These are phyloP conservation scores for Pseudochirops corinnae DNA, from an alignment of 2,797 vertebrate species.

Conservation along the genomic window DNA sequence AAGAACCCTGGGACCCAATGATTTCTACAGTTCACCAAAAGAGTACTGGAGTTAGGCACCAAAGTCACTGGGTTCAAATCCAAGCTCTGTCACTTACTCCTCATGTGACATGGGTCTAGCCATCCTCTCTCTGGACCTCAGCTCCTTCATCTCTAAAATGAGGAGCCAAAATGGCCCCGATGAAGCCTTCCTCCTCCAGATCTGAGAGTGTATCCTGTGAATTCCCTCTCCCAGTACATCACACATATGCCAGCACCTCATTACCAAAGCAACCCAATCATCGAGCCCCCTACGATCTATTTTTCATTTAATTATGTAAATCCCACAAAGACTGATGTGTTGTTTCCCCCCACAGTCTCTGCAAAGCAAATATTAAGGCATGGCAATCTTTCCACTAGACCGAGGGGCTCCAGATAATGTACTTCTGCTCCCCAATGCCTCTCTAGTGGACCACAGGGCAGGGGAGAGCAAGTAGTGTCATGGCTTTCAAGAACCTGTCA, in stretches of 20 bases:
- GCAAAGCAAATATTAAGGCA: conserved; percentile 48
- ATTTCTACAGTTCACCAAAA: not conserved
- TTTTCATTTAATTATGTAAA: conserved; percentile 6
- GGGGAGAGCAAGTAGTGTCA: not conserved
- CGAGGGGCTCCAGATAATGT: conserved; percentile 11
- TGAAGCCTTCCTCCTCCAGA: not conserved
- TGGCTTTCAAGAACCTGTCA: conserved; percentile 14
- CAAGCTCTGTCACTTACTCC: not conserved
- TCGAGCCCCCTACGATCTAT: not conserved
- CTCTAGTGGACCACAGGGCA: conserved; percentile 7
- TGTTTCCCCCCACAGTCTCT: conserved; percentile 35
- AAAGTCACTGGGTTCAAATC: not conserved
- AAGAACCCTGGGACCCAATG: not conserved
- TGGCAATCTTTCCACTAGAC: conserved; percentile 57
- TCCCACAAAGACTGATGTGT: not conserved
- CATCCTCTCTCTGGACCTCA: not conserved
- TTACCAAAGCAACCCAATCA: not conserved
- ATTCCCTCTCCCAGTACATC: not conserved
- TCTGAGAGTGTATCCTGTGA: not conserved
- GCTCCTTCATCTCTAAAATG: not conserved
- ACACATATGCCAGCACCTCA: not conserved
- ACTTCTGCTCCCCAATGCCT: conserved; percentile 56
- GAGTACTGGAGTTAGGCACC: not conserved
- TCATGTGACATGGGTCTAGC: not conserved
- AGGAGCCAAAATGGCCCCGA: not conserved